Evolutionary conservation across 2,888 invertebrate species (phyloP).

Genomic region (Idaea aversata): DNA sequence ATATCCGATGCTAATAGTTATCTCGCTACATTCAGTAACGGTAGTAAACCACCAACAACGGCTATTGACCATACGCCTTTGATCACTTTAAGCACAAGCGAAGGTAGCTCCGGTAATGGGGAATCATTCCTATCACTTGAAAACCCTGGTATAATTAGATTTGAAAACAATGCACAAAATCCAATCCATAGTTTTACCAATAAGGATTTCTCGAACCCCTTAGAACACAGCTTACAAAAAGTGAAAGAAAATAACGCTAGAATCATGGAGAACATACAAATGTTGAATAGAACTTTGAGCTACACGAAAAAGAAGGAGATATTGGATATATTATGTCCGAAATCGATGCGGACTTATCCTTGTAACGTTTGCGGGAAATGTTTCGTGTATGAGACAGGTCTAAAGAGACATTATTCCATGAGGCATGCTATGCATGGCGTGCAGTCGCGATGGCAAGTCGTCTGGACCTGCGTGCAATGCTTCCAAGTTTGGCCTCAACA

Average conservation of each 20-base stretch:
- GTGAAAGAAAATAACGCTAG: constrained; percentile 73
- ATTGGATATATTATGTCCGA: constrained; percentile 55
- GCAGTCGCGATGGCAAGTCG: constrained; percentile 69
- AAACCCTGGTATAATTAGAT: constrained; percentile 3
- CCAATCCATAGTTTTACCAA: not conserved
- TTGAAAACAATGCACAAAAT: constrained; percentile 3
- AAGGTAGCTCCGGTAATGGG: not conserved
- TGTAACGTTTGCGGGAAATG: constrained; percentile 71
- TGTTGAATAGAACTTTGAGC: constrained; percentile 67
- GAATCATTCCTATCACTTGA: not conserved
- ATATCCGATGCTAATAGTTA: constrained; percentile 32
- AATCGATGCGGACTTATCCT: constrained; percentile 57
- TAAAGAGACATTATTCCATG: constrained; percentile 63
- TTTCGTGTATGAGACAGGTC: constrained; percentile 72
- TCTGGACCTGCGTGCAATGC: constrained; percentile 74
- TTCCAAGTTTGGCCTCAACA: constrained; percentile 73
- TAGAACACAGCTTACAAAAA: constrained; percentile 69
- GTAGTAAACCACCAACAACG: constrained; percentile 1
- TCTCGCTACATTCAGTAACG: constrained; percentile 8
- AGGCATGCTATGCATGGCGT: constrained; percentile 54
- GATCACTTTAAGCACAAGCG: not conserved
- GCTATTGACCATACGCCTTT: not conserved
- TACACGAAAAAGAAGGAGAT: constrained; percentile 72
- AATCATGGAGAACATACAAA: constrained; percentile 74
- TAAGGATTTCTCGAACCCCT: constrained; percentile 40